Evolutionary conservation across 2,113 vertebrate genomes (phyloP).

Genomic region (Sander vitreus): DNA sequence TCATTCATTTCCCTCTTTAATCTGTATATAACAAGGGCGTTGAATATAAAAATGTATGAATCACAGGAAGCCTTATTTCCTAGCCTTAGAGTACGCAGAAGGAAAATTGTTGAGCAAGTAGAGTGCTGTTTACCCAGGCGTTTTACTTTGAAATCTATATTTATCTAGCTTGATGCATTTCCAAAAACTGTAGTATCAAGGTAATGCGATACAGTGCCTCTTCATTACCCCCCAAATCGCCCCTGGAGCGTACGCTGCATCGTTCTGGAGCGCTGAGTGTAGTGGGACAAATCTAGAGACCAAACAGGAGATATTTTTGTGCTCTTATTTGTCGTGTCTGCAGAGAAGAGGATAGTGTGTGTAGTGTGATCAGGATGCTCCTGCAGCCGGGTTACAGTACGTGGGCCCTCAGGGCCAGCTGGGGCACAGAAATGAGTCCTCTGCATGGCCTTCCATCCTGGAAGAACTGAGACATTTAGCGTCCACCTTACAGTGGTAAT

Average conservation of each 20-base stretch:
- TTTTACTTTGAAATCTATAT: conserved; percentile 43
- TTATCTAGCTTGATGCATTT: conserved; percentile 22
- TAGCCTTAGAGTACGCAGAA: background rate
- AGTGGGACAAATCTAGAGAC: background rate
- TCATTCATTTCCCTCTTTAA: conserved; percentile 12
- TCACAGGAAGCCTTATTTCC: conserved; percentile 6
- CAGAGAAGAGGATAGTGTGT: conserved; percentile 1
- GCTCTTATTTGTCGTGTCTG: background rate
- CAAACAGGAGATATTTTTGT: background rate
- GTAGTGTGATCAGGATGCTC: background rate
- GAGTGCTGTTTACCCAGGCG: conserved; percentile 16
- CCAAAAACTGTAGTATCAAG: conserved; percentile 8
- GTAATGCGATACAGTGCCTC: conserved; percentile 28
- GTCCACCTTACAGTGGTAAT: conserved; percentile 28
- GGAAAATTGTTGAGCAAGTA: conserved; percentile 19
- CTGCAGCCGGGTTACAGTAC: background rate
- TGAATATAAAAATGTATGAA: background rate
- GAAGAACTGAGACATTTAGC: conserved; percentile 28
- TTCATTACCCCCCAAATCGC: conserved; percentile 14
- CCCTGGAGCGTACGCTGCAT: background rate
- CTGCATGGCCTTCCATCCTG: conserved; percentile 3
- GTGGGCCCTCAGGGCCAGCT: conserved; percentile 10
- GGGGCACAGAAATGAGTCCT: conserved; percentile 8
- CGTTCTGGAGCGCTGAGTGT: background rate
- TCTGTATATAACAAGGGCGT: conserved; percentile 5